Percentiles rank a stretch among this genome's conserved stretches.
These are phyloP conservation scores for Drosophila hydei DNA, from an alignment of 1,140 invertebrate genomes.

Conservation along the genomic window DNA sequence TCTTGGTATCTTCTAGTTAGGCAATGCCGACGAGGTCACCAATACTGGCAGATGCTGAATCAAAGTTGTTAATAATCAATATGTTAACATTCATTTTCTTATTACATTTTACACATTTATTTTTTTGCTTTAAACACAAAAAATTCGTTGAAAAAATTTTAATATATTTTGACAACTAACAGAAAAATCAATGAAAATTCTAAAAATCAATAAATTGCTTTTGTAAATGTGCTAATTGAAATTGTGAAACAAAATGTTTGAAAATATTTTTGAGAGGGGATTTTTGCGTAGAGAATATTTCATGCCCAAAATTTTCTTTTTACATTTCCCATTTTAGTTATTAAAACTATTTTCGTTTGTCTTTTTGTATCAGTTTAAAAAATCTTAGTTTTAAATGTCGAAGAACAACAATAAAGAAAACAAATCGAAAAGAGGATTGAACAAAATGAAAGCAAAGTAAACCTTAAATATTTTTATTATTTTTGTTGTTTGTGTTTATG, in stretches of 20 bases:
- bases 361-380: conserved; percentile 37
- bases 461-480: conserved; percentile 63
- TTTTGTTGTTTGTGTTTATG: conserved; percentile 78
- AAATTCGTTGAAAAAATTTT: too few relatives aligned
- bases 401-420: conserved; percentile 23
- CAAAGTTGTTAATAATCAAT: too few relatives aligned
- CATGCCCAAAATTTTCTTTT: conserved; percentile 42
- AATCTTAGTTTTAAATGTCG: conserved; percentile 75
- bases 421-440: conserved; percentile 26
- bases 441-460: conserved; percentile 48
- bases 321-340: conserved; percentile 53
- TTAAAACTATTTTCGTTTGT: neutral
- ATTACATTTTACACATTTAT: too few relatives aligned
- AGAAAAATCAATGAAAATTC: conserved; percentile 8
- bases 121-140: too few relatives aligned
- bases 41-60: too few relatives aligned
- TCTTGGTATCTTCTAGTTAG: too few relatives aligned
- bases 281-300: conserved; percentile 37
- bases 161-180: too few relatives aligned
- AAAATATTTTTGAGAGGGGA: conserved; percentile 70
- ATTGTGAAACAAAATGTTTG: conserved; percentile 49
- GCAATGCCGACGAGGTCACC: too few relatives aligned
- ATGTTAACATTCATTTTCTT: too few relatives aligned
- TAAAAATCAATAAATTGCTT: neutral
- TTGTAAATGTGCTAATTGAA: neutral